These are phyloP conservation scores for Leuctra nigra DNA, from an alignment of 2,888 invertebrate genomes.

Conservation along the genomic window DNA sequence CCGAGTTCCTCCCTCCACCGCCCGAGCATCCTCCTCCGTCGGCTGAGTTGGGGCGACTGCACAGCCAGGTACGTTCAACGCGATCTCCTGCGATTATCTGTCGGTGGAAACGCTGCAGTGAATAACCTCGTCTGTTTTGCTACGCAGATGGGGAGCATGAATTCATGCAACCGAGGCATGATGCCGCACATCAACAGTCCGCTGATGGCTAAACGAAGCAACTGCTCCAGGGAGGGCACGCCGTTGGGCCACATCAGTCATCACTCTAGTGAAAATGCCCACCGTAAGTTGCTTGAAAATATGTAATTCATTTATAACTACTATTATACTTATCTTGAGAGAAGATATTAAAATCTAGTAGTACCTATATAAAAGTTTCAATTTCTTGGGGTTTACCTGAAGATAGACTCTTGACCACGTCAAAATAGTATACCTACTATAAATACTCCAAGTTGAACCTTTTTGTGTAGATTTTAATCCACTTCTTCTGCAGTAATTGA, in stretches of 20 bases:
- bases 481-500: too few species aligned
- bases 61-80: neutral
- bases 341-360: too few species aligned
- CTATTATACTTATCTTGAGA: too few species aligned
- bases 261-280: slow-evolving; percentile 2
- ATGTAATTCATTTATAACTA: too few species aligned
- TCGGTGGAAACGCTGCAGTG: too few species aligned
- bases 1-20: slow-evolving; percentile 53
- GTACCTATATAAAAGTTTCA: too few species aligned
- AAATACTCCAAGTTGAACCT: too few species aligned
- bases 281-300: slow-evolving; percentile 14
- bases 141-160: slow-evolving; percentile 11
- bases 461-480: too few species aligned
- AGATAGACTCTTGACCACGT: too few species aligned
- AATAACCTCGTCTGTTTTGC: neutral
- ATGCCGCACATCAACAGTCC: slow-evolving; percentile 27
- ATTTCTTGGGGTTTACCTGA: too few species aligned
- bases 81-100: too few species aligned
- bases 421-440: too few species aligned
- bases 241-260: slow-evolving; percentile 20
- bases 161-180: slow-evolving; percentile 22
- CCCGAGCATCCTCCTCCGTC: slow-evolving; percentile 54
- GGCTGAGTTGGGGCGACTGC: slow-evolving; percentile 10
- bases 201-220: slow-evolving; percentile 24
- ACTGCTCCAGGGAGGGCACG: slow-evolving; percentile 25